These are phyloP conservation scores for Planococcus citri DNA, from an alignment of 1,140 invertebrate genomes.

Conservation along the genomic window DNA sequence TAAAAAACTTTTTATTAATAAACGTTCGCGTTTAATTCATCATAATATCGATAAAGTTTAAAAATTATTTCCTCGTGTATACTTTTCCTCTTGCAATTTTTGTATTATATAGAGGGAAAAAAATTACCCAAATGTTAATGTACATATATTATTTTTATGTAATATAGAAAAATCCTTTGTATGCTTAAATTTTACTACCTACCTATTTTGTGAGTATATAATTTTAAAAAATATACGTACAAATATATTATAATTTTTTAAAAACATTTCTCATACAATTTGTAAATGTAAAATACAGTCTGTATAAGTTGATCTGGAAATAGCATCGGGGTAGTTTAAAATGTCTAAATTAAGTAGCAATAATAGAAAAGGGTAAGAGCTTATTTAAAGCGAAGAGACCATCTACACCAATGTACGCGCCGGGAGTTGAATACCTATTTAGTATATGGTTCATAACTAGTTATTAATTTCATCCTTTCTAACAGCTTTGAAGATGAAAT, in stretches of 20 bases:
- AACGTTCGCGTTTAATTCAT: background rate
- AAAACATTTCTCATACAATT: no score
- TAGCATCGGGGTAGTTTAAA: background rate
- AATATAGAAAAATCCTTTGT: background rate
- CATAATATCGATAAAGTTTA: background rate
- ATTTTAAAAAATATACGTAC: background rate
- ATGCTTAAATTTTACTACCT: conserved; percentile 6
- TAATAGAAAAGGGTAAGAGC: background rate
- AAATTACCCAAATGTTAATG: no score
- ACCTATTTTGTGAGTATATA: conserved; percentile 1
- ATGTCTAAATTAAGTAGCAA: background rate
- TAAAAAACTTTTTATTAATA: background rate
- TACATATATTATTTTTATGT: background rate
- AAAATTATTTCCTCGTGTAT: background rate
- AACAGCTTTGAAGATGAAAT: conserved; percentile 8
- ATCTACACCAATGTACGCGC: background rate
- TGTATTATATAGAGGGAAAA: background rate
- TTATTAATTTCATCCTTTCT: background rate
- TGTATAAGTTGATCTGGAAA: background rate
- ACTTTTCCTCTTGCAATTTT: background rate
- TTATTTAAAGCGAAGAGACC: background rate
- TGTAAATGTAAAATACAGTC: no score
- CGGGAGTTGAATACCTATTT: background rate
- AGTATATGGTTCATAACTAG: background rate
- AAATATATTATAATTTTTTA: no score